Percentiles rank a stretch among this genome's conserved stretches.
Evolutionary conservation across 2,888 invertebrate genomes (phyloP).

Genomic region (Anorthoa munda): DNA sequence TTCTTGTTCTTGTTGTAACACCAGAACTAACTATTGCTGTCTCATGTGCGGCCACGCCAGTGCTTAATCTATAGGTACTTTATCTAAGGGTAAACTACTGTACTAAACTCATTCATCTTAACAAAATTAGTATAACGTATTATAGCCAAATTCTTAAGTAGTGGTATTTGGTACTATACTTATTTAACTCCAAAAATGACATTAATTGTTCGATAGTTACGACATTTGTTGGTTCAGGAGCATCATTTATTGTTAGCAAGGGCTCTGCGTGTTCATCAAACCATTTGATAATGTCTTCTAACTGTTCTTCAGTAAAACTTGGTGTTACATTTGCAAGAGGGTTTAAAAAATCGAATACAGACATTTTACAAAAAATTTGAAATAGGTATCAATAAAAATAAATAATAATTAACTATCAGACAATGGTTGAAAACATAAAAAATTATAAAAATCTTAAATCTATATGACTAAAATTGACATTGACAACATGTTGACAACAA

Average conservation of each 20-base stretch:
- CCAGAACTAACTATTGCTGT: too few relatives aligned
- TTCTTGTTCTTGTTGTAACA: too few relatives aligned
- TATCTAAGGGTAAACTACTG: too few relatives aligned
- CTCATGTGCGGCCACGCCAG: too few relatives aligned
- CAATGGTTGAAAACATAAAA: constrained; percentile 4
- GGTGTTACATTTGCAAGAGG: constrained; percentile 75
- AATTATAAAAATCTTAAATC: background rate
- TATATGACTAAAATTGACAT: constrained; percentile 5
- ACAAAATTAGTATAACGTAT: too few relatives aligned
- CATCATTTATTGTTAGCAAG: constrained; percentile 74
- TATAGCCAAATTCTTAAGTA: constrained; percentile 14
- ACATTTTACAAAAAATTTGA: constrained; percentile 68
- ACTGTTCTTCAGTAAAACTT: constrained; percentile 80
- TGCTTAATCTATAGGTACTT: too few relatives aligned
- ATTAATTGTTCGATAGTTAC: constrained; percentile 81
- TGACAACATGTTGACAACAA: constrained; percentile 10
- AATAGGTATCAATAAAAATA: constrained; percentile 14
- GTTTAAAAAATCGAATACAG: constrained; percentile 76
- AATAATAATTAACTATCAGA: background rate
- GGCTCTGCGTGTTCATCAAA: constrained; percentile 81
- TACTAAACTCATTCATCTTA: background rate
- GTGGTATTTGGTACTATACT: constrained; percentile 72
- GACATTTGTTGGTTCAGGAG: constrained; percentile 74
- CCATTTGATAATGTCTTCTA: constrained; percentile 78
- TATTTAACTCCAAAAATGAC: constrained; percentile 80